Base-by-base conservation (phyloP, 1,140 invertebrate species). In the Lordiphosa collinella region DNA sequence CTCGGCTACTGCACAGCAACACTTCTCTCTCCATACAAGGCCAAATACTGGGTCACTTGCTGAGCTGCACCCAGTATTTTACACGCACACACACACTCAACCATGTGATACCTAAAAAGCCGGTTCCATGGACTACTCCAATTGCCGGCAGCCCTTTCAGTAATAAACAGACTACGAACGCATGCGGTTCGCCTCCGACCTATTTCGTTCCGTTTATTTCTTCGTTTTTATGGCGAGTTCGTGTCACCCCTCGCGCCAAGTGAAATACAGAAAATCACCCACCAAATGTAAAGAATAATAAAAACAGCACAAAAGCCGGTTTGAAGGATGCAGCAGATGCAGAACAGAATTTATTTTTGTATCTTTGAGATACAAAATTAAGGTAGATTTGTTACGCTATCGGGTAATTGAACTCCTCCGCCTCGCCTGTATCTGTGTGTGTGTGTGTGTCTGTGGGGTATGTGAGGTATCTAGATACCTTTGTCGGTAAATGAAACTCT, bases 381-480 rank as follows among this genome's bases (percentile, higher is more conserved):
- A 84, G 11, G 76, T 82, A 84, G 76, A 82, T 84, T 82, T 76
- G 76, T 46, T 82, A 66, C 66, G 76, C 71, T 67, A 44, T 49
- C 63, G 78, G 78, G 78, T 84, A 84, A 84, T 84, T 84, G 78
- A 84, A 84, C 78, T 75, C 59, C 64, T 53, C 34, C 51, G 14
- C 47, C 4, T 36, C 25, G 34, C 9, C 47, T 47, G 44, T 32
- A 25, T 25, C 29, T 40, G 22, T 43, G 10, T 22, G 32, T 32
- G 10, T 43, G n/a, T 31, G 5, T 43, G 13, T 53, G 48, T 16
- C n/a, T 51, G 9, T 25, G 12, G 48, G 58, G 44, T 47, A 36
- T n/a, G n/a, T n/a, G n/a, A n/a, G 66, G 53, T 71, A 71, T 71
- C 64, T 68, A 68, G 68, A 71, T 71, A 71, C 49, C 68, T 71